A percentile compares a stretch with the other conserved stretches of the same genome.
phyloP scores from a whole-genome alignment of 2,888 invertebrate species.

The Psylliodes chrysocephalus region DNA sequence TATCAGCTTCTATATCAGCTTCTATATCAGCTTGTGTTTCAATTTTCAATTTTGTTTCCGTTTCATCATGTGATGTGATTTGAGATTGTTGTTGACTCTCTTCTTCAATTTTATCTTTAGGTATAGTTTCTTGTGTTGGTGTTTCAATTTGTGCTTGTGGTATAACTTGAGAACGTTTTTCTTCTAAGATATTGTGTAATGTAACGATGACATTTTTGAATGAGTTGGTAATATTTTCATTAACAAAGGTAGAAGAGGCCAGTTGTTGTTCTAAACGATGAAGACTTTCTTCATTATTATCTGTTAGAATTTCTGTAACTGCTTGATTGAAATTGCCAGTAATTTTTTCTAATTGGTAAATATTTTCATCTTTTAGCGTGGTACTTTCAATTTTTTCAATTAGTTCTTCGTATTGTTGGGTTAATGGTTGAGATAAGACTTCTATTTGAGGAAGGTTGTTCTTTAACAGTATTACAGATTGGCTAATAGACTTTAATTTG shows the following conservation, averaged over 20 bases:
- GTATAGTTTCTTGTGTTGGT: too few species aligned
- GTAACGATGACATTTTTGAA: background rate
- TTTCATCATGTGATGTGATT: too few species aligned
- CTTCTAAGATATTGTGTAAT: background rate
- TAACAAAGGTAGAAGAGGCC: background rate
- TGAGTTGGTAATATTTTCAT: background rate
- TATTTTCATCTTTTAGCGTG: background rate
- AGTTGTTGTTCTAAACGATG: slow-evolving; percentile 3
- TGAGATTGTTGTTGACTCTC: too few species aligned
- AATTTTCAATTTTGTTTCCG: too few species aligned
- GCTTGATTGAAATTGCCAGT: background rate
- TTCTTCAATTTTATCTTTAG: too few species aligned
- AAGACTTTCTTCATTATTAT: background rate
- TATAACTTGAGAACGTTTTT: too few species aligned
- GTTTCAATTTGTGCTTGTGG: too few species aligned
- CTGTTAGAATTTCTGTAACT: background rate
- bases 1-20: too few species aligned
- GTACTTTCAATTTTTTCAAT: background rate
- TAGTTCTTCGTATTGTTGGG: background rate
- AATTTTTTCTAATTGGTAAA: slow-evolving; percentile 1
- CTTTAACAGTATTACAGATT: background rate
- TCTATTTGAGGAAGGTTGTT: background rate
- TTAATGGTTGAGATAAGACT: background rate
- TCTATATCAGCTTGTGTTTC: too few species aligned
- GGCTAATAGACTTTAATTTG: slow-evolving; percentile 15